Conservation (phyloP, 2,888 invertebrate genomes). For the Reticulitermes lucifugus region DNA sequence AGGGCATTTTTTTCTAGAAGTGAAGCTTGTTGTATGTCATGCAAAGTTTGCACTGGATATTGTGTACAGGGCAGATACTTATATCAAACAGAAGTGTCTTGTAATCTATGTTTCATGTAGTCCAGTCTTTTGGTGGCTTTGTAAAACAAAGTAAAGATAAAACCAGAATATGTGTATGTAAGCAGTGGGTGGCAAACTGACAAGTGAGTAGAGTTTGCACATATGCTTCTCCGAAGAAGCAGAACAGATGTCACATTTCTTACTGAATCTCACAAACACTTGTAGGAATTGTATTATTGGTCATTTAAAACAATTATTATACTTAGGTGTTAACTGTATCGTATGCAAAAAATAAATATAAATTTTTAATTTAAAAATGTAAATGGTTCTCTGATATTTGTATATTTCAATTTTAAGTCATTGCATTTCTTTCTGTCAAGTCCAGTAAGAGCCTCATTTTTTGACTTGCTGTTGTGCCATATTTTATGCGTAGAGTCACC, state of each 20-base stretch:
- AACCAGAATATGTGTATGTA: constrained; percentile 29
- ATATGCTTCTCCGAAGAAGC: not conserved
- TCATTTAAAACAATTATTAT: no score
- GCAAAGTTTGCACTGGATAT: constrained; percentile 21
- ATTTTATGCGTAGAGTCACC: not conserved
- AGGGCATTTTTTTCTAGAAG: constrained; percentile 26
- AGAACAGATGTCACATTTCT: not conserved
- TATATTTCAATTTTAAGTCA: not conserved
- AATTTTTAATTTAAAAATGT: no score
- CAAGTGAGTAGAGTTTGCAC: not conserved
- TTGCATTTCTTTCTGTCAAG: not conserved
- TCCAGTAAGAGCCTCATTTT: not conserved
- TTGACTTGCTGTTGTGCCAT: not conserved
- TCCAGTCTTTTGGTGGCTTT: constrained; percentile 38
- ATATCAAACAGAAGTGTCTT: constrained; percentile 33
- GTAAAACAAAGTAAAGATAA: constrained; percentile 16
- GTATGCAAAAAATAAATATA: no score
- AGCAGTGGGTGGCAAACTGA: constrained; percentile 30
- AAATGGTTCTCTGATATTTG: no score
- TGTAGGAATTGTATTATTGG: no score
- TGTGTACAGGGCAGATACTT: constrained; percentile 22
- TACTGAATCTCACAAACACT: no score
- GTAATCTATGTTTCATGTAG: constrained; percentile 28
- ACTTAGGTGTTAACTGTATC: no score
- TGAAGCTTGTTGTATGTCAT: constrained; percentile 39